A percentile compares a stretch with the other conserved stretches of the same genome.
Evolutionary conservation across 2,797 vertebrate species (phyloP).

Genomic region (Austrolebias charrua): DNA sequence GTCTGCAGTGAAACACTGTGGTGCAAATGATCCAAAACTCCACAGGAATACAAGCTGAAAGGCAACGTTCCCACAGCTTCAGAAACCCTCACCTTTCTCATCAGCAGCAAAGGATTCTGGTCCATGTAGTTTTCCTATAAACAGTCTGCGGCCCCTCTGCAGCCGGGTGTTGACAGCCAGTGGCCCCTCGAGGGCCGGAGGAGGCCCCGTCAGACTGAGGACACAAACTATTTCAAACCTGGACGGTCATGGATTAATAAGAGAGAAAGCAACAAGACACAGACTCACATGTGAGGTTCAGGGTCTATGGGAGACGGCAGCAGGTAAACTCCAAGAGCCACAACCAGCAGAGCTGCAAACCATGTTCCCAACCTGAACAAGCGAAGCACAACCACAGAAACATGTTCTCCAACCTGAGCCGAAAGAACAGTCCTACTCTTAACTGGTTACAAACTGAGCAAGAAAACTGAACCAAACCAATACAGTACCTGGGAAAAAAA

Average conservation of each 20-base stretch:
- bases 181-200: conserved; percentile 69
- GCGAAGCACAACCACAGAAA: background rate
- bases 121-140: conserved; percentile 71
- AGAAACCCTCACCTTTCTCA: conserved; percentile 58
- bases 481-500: too few species aligned
- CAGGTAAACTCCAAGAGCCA: conserved; percentile 69
- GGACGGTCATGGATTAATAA: too few species aligned
- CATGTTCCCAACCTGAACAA: conserved; percentile 49
- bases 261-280: background rate
- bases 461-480: too few species aligned
- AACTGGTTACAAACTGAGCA: too few species aligned
- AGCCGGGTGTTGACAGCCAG: conserved; percentile 75
- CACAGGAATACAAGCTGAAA: too few species aligned
- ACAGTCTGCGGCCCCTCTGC: conserved; percentile 71
- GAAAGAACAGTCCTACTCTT: too few species aligned
- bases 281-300: conserved; percentile 64
- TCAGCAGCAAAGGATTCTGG: conserved; percentile 78
- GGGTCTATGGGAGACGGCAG: conserved; percentile 77
- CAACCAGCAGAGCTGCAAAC: conserved; percentile 38
- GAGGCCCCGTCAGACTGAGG: conserved; percentile 73
- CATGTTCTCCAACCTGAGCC: too few species aligned
- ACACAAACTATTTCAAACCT: background rate
- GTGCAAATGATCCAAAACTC: too few species aligned
- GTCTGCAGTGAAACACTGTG: too few species aligned
- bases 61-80: background rate